Base-by-base conservation (phyloP, 1,140 invertebrate genomes). In the Bombus vancouverensis region DNA sequence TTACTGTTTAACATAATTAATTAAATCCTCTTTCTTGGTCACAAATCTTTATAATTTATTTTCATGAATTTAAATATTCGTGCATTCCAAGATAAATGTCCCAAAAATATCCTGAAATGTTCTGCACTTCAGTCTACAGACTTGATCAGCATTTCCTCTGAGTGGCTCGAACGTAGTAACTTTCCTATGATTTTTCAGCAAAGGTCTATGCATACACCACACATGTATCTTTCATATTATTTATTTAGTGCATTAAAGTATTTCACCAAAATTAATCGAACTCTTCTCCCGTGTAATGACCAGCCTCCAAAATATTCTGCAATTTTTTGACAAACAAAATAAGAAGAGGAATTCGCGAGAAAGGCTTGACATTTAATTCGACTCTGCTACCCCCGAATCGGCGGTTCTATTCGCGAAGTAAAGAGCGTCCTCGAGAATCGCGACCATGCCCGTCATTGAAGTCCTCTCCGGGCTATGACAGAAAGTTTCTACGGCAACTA, bases 401-500 rank as follows among this genome's bases (percentile, higher is more conserved):
- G 32, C 6, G 73, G 1, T 5, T 25, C 22, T 34, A 42, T 37
- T 57, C 44, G 25, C n/a, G 32, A 66, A 65, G 53, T 32, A 70
- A 47, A 42, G 68, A 25, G 39, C 28, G 57, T 72, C 42, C 42
- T 37, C 53, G 68, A 39, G 68, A 87, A 70, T 77, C 68, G 66
- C 85, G 81, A 57, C 44, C 18, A 81, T 42, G 44, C 47, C 32
- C 71, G 5, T 22, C 47, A 34, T 57, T 53, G 25, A n/a, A 77
- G 47, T 78, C 66, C 86, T 86, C 78, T 85, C 66, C 34, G 75
- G 71, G 59, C 78, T 74, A 89, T 86, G 87, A 90, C 85, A 81
- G 87, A 91, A 93, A 92, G 88, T 93, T 93, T 66, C 81, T 39
- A 25, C 70, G 74, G 82, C 81, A 88, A 79, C 89, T 87, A 87